phyloP scores from a whole-genome alignment of 2,888 invertebrate species.

The Cephalotes varians region DNA sequence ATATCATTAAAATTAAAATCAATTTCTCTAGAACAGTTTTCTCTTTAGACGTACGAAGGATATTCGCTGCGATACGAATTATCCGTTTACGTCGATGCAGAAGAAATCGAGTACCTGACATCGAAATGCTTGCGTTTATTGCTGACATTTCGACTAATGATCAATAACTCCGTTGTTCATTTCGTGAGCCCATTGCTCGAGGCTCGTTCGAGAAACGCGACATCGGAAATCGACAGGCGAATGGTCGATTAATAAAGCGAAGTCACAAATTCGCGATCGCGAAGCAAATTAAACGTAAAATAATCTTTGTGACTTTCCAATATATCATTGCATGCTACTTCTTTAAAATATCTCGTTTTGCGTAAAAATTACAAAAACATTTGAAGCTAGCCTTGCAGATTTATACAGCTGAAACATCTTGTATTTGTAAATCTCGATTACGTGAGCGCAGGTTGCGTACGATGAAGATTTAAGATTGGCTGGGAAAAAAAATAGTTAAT shows the following conservation, averaged over 20 bases:
- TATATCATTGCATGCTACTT: neutral
- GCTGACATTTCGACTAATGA: constrained; percentile 64
- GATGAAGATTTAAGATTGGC: constrained; percentile 1
- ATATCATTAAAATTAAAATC: neutral
- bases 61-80: constrained; percentile 43
- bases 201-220: constrained; percentile 41
- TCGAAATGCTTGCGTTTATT: constrained; percentile 44
- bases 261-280: neutral
- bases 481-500: constrained; percentile 16
- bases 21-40: neutral
- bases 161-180: constrained; percentile 55
- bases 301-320: neutral
- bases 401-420: neutral
- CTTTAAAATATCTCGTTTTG: neutral
- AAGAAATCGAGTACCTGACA: constrained; percentile 43
- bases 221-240: constrained; percentile 48
- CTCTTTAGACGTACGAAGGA: neutral
- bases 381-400: neutral
- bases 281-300: constrained; percentile 28
- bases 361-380: neutral
- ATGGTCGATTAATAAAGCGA: constrained; percentile 31
- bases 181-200: constrained; percentile 14
- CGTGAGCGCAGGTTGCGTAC: neutral
- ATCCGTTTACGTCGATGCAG: constrained; percentile 42
- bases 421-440: constrained; percentile 16